Evolutionary conservation across 2,113 vertebrate species (phyloP), one percentile per base, ranked within the genome.

Genomic region (Lates calcarifer): DNA sequence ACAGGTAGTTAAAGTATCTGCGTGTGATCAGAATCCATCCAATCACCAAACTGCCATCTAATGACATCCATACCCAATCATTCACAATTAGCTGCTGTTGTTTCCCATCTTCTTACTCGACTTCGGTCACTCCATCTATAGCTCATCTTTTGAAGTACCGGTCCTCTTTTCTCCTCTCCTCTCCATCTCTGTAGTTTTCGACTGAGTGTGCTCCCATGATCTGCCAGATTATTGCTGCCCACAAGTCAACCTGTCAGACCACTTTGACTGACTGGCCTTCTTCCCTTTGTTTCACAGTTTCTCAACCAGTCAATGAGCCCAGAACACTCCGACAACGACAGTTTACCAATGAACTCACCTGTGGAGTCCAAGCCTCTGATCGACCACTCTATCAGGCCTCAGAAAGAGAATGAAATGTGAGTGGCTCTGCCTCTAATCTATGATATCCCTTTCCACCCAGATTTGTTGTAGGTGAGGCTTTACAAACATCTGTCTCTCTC

Each of bases 331-430:
- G 96, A 97, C 88, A 91, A 94, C 66, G 97, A 97, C 81, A 95
- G 92, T 77, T 91, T 96, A 79, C 85, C 95, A 2, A 91, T 97
- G 90, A 95, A 94, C 66, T 95, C 96, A 0, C 94, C 96, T 0
- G 94, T 96, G 26, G 97, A 94, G 90, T 88, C 94, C 92, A 99
- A 98, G 90, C 91, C 96, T 79, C 87, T 95, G 79, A 92, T 94
- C 76, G 88, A 93, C 67, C 96, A 97, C 82, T 65, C 93, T 37
- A 89, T 95, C 85, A 96, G 96, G 86, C 88, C 93, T 41, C 97
- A 97, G 78, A 99, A 98, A 90, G 97, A 99, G 92, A 98, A 96
- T 69, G 94, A 97, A 3, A 79, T 96, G 98, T 99, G 95, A 96
- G 97, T 94, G 2, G 6, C 47, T 73, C 55, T 22, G 11, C 37